Evolutionary conservation across 1,140 invertebrate genomes (phyloP), one percentile per base, ranked within the genome.

Genomic region (Drosophila pachea): DNA sequence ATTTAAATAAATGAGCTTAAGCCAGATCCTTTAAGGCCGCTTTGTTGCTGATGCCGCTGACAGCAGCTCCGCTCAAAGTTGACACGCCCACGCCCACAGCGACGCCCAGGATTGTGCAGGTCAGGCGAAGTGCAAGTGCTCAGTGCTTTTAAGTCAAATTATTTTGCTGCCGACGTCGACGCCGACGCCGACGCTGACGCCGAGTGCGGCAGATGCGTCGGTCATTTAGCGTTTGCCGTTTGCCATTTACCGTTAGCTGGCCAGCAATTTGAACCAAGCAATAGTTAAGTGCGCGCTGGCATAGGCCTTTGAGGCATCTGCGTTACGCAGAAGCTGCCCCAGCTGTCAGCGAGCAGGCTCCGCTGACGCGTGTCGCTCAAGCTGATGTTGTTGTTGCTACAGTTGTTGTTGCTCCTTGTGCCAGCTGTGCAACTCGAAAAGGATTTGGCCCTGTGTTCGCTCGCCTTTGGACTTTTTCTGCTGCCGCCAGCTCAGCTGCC

Each of bases 1-100:
- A 87, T 87, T 87, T 87, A 87, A 87, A 87, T 87, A 87, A 87
- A 87, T 87, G 84, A 87, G 83, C 83, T 87, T 87, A 87, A 87
- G 84, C 76, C 71, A 86, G 77, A 86, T 82, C 82, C 77, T 78
- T 81, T 82, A 86, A 86, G 82, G 81, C 81, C 67, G 42, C 32
- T 31, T 36, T 35, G 4, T 49, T 32, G 31, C 52, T 48, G 40
- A 63, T 59, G 62, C 12, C 35, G 50, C 36, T 33, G 14, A 36
- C 32, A 16, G 11, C 5, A 33, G 54, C 54, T 67, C 38, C 64
- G 56, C 72, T 77, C 22, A 22, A 65, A 60, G 81, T 68, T 79
- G 81, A 74, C 22, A 22, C 22, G 22, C 22, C 22, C 22, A 22
- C 3, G 22, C 22, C 22, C 74, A 65, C 61, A 35, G 49, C 36